Evolutionary conservation across 2,113 vertebrate species (phyloP), one percentile per base, ranked within the genome.

Genomic region (Gulo gulo): DNA sequence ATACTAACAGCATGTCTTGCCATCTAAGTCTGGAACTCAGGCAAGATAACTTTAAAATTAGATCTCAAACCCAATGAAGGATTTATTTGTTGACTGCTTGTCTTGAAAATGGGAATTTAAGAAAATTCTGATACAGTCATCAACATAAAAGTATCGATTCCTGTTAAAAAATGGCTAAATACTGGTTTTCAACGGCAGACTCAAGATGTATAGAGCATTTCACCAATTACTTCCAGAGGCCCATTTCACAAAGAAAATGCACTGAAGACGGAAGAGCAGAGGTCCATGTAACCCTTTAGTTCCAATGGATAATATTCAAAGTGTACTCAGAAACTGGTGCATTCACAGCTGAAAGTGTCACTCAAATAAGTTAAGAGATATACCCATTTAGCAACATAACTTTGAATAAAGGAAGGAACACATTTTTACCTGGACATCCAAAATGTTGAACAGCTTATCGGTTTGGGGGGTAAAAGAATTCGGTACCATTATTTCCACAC

Each of bases 371-470:
- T 45, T 5, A 73, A 52, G 12, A 87, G 7, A 61, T 74, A 29
- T 47, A 10, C 63, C 26, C 14, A 74, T 42, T 74, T 47, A 69
- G 14, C 23, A 88, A 78, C n/a, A 69, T 39, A 39, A 55, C 21
- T 86, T 76, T 18, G 18, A 67, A 87, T 67, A 84, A 80, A 83
- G 31, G 18, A 80, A 81, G 39, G 45, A 96, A 95, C 24, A 14
- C 10, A n/a, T 69, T 69, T 97, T 98, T 99, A 99, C 99, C 99
- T 99, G 99, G 98, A 99, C 98, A 96, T 99, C 98, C 59, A 99
- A 63, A 67, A 98, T n/a, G 96, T 99, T 99, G 98, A 99, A 99
- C 90, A 99, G 98, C 74, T 98, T 98, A 98, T 99, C 95, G 3
- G 86, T 95, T 93, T 97, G 83, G 16, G 99, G 99, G 6, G 97